phyloP scores from a whole-genome alignment of 2,797 vertebrate species.

The Glossophaga mutica region DNA sequence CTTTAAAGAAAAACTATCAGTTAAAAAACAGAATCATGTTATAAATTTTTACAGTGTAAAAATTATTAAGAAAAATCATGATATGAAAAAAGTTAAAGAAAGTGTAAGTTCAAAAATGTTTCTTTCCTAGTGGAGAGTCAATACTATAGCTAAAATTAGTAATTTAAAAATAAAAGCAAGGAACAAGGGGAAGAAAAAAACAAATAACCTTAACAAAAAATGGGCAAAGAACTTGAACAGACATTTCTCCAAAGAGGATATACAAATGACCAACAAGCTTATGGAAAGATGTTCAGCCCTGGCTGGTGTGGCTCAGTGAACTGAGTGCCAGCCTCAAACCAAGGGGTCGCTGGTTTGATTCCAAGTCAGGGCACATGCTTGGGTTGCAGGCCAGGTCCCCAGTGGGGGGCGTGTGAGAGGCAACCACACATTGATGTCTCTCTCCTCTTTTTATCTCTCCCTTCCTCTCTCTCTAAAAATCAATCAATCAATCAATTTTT shows the following conservation, averaged over 20 bases:
- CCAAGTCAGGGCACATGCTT: no score
- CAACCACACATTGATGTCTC: no score
- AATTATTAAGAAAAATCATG: slow-evolving; percentile 8
- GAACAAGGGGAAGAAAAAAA: not conserved
- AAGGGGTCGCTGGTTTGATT: no score
- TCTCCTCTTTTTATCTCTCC: no score
- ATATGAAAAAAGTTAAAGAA: not conserved
- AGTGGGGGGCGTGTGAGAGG: no score
- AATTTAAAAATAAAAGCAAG: not conserved
- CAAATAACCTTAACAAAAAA: not conserved
- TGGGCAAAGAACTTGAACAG: not conserved
- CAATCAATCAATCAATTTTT: no score
- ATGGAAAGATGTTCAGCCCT: not conserved
- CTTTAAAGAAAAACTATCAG: not conserved
- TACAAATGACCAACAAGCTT: not conserved
- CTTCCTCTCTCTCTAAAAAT: no score
- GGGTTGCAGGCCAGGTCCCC: no score
- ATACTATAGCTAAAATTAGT: not conserved
- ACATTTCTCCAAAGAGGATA: not conserved
- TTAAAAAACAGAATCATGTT: not conserved
- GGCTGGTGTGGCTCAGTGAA: no score
- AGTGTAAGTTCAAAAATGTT: not conserved
- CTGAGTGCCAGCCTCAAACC: no score
- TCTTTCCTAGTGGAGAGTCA: not conserved
- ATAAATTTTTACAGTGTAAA: not conserved